Conservation (phyloP, 2,888 invertebrate species). For the Ennomos quercinarius region DNA sequence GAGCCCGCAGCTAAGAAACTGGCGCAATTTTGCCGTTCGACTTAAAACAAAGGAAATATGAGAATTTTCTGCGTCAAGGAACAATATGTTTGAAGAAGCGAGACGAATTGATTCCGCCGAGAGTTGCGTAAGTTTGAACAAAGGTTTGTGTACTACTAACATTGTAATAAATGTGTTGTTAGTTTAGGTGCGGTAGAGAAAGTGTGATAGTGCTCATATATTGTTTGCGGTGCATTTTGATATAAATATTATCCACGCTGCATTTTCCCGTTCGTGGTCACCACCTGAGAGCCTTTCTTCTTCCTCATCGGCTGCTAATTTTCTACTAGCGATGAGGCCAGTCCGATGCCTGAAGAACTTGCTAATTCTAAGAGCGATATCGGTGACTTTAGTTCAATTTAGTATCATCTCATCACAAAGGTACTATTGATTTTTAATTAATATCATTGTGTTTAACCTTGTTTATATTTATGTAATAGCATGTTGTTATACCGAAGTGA, state of each 20-base stretch:
- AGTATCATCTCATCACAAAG: too few relatives aligned
- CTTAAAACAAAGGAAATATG: constrained; percentile 20
- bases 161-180: constrained; percentile 12
- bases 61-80: constrained; percentile 20
- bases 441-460: too few relatives aligned
- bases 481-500: background rate
- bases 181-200: constrained; percentile 9
- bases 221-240: constrained; percentile 3
- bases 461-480: too few relatives aligned
- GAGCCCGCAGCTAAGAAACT: constrained; percentile 32
- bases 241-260: background rate
- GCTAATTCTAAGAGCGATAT: too few relatives aligned
- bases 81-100: constrained; percentile 20
- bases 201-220: background rate
- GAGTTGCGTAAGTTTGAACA: constrained; percentile 20
- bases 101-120: constrained; percentile 23
- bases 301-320: too few relatives aligned
- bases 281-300: too few relatives aligned
- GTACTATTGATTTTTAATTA: too few relatives aligned
- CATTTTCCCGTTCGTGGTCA: too few relatives aligned
- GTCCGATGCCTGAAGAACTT: too few relatives aligned
- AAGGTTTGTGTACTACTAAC: constrained; percentile 8
- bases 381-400: too few relatives aligned
- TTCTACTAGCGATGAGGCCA: too few relatives aligned
- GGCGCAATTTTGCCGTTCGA: constrained; percentile 32